Conservation (phyloP, 2,113 vertebrate species). For the Australoheros scitulus region DNA sequence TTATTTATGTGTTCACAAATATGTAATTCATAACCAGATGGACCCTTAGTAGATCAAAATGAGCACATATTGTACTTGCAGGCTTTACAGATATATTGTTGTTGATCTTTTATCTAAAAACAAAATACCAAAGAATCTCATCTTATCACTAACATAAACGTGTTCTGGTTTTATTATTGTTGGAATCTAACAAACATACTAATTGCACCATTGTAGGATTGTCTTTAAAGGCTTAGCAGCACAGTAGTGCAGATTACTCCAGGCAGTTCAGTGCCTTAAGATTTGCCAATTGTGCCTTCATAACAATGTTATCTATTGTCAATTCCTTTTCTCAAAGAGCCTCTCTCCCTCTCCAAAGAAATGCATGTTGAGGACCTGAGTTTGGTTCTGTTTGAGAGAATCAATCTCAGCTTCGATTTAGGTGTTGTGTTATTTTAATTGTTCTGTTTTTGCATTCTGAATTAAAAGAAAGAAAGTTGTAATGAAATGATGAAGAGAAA, state of each 20-base stretch:
- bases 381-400: neutral
- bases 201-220: no score
- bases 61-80: neutral
- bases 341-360: neutral
- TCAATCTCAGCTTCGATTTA: neutral
- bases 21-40: conserved; percentile 35
- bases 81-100: neutral
- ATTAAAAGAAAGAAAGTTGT: neutral
- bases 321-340: neutral
- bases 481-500: neutral
- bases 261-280: neutral
- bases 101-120: neutral
- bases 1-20: conserved; percentile 38
- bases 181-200: neutral
- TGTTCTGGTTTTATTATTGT: neutral
- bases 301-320: neutral
- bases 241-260: neutral
- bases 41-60: conserved; percentile 27
- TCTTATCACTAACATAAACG: neutral
- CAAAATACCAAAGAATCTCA: neutral
- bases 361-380: neutral
- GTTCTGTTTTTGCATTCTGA: no score
- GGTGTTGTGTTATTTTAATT: neutral
- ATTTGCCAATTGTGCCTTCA: neutral
- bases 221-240: neutral